These are phyloP conservation scores for Phalacrocorax aristotelis DNA, from an alignment of 2,113 vertebrate species.

Conservation along the genomic window DNA sequence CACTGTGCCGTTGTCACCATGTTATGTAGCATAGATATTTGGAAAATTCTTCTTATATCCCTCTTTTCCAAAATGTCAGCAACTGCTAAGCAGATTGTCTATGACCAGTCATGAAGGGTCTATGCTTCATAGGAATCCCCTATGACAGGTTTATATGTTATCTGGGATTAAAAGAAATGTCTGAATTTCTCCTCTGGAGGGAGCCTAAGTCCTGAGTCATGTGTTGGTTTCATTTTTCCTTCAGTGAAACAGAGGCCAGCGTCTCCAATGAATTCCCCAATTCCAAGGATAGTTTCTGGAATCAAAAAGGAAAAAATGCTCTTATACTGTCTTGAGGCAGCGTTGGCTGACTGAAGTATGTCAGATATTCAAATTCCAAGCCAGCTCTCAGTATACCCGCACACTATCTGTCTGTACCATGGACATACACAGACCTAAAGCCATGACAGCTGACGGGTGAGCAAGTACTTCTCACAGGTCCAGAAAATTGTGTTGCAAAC, in stretches of 20 bases:
- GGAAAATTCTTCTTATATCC: neutral
- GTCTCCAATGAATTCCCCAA: neutral
- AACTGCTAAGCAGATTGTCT: neutral
- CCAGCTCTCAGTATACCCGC: neutral
- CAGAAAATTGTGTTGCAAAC: neutral
- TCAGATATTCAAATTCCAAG: neutral
- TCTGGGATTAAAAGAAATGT: neutral
- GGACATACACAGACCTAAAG: neutral
- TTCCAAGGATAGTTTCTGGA: neutral
- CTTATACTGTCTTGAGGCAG: neutral
- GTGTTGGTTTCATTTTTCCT: neutral
- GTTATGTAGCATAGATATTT: neutral
- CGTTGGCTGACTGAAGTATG: neutral
- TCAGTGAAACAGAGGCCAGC: neutral
- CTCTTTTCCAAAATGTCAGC: neutral
- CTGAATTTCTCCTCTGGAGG: conserved; percentile 54
- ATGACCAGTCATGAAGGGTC: neutral
- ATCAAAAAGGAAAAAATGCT: neutral
- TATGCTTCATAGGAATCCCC: neutral
- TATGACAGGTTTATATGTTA: neutral
- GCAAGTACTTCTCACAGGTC: neutral
- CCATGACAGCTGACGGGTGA: neutral
- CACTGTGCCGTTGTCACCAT: neutral
- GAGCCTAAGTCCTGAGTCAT: conserved; percentile 15
- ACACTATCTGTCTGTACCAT: neutral